Conservation (phyloP, 2,797 vertebrate species). For the Acomys russatus region DNA sequence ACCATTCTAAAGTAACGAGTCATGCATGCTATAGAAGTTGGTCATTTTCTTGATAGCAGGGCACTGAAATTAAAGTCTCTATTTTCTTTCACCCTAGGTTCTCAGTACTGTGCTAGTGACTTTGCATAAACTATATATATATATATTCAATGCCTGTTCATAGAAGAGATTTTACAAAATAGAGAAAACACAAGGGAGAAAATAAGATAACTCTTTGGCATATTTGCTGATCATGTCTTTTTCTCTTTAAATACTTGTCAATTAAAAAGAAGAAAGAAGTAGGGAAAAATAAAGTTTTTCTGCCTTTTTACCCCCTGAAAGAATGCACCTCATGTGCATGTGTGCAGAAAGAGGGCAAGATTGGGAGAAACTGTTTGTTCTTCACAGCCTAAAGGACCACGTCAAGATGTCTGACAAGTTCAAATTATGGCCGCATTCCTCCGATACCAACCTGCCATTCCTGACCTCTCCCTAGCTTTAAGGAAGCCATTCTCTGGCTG, state of each 20-base stretch:
- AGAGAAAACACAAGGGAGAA: constrained; percentile 47
- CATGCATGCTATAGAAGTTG: neutral
- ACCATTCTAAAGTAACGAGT: neutral
- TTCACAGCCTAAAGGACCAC: constrained; percentile 57
- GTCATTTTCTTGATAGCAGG: constrained; percentile 33
- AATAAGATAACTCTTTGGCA: constrained; percentile 36
- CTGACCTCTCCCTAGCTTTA: neutral
- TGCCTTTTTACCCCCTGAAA: neutral
- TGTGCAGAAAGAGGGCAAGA: neutral
- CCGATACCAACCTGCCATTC: neutral
- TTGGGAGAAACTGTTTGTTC: constrained; percentile 57
- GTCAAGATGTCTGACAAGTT: constrained; percentile 69
- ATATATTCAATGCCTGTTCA: constrained; percentile 13
- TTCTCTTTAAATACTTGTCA: constrained; percentile 30
- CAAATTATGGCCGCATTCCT: constrained; percentile 17
- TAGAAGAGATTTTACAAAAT: constrained; percentile 49
- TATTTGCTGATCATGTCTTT: constrained; percentile 23
- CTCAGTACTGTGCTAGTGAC: neutral
- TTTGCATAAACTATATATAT: constrained; percentile 27
- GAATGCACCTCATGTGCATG: neutral
- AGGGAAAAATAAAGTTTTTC: neutral
- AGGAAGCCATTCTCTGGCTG: neutral
- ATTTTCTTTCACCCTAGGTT: neutral
- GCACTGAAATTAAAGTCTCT: constrained; percentile 12
- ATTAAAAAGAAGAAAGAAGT: neutral